Conservation (phyloP, 1,140 invertebrate genomes). For the Cyclina sinensis region DNA sequence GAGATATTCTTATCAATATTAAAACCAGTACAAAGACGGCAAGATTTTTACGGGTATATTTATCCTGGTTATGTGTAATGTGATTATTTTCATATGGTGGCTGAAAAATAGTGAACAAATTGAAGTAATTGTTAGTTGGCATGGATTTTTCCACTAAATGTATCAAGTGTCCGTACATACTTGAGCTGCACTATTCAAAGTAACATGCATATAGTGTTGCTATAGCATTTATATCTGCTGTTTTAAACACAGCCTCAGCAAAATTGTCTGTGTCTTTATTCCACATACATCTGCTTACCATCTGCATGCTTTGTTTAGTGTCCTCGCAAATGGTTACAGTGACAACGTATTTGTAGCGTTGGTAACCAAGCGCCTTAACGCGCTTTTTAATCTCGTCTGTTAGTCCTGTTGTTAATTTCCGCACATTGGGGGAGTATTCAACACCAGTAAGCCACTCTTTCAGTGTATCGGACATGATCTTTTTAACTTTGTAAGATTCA, state of each 20-base stretch:
- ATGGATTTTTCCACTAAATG: too few species aligned
- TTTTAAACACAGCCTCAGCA: slow-evolving; percentile 79
- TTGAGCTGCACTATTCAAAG: slow-evolving; percentile 79
- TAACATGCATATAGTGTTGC: slow-evolving; percentile 85
- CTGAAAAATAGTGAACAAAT: too few species aligned
- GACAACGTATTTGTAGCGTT: slow-evolving; percentile 83
- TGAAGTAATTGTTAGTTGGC: too few species aligned
- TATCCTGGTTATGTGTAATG: too few species aligned
- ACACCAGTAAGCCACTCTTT: slow-evolving; percentile 79
- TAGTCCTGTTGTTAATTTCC: slow-evolving; percentile 76
- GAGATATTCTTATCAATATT: too few species aligned
- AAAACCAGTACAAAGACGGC: too few species aligned
- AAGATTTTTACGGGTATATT: too few species aligned
- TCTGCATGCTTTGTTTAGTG: slow-evolving; percentile 79
- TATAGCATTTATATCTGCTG: slow-evolving; percentile 81
- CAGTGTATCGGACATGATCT: slow-evolving; percentile 76
- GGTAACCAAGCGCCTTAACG: slow-evolving; percentile 81
- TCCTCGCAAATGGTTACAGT: slow-evolving; percentile 83
- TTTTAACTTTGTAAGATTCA: slow-evolving; percentile 74
- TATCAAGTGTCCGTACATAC: too few species aligned
- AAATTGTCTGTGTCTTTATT: slow-evolving; percentile 83
- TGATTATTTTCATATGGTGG: too few species aligned
- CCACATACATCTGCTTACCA: slow-evolving; percentile 84
- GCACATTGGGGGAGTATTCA: slow-evolving; percentile 78
- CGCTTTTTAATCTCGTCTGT: slow-evolving; percentile 82